A percentile compares a stretch with the other conserved stretches of the same genome.
Conservation (phyloP, 2,113 vertebrate species). For the Heterocephalus glaber region DNA sequence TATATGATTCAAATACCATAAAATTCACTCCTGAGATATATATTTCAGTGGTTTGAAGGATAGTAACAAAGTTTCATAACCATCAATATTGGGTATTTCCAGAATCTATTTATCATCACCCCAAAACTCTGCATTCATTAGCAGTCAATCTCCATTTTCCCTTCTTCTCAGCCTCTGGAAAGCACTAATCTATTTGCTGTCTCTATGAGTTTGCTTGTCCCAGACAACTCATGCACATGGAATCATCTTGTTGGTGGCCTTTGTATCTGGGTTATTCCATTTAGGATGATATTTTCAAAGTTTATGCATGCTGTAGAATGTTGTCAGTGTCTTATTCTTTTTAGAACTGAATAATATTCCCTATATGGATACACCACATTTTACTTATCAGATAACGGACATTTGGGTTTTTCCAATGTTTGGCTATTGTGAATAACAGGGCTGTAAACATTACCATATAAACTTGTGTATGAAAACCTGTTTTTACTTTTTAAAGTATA, state of each 20-base stretch:
- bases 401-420: neutral
- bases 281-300: neutral
- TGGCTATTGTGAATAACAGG: neutral
- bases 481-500: neutral
- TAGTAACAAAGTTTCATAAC: neutral
- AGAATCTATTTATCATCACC: neutral
- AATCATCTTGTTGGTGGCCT: neutral
- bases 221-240: neutral
- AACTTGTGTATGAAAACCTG: neutral
- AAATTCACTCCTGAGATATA: neutral
- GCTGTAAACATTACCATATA: neutral
- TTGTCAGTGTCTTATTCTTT: neutral
- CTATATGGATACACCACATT: neutral
- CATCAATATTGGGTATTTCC: neutral
- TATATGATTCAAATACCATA: neutral
- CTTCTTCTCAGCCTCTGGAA: neutral
- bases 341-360: neutral
- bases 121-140: neutral
- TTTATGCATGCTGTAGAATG: neutral
- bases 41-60: neutral
- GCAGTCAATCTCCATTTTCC: neutral
- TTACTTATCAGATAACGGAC: neutral
- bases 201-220: neutral
- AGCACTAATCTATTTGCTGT: neutral
- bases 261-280: conserved; percentile 10